Evolutionary conservation across 2,113 vertebrate genomes (phyloP).

Genomic region (Catharus bicknelli): DNA sequence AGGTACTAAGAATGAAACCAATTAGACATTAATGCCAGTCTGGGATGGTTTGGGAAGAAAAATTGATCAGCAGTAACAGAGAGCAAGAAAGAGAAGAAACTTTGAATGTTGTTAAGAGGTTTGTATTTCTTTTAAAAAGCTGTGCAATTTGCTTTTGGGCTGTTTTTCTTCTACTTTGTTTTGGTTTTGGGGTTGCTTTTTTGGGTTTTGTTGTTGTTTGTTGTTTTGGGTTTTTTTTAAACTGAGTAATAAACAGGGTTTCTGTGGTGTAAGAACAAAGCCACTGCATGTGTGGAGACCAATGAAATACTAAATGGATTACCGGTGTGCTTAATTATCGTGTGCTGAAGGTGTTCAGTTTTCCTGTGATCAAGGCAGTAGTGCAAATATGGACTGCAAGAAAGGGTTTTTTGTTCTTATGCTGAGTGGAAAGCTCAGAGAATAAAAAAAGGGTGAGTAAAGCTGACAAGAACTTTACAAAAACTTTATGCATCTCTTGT

Average conservation of each 20-base stretch:
- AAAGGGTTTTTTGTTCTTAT: background rate
- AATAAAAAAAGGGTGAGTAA: background rate
- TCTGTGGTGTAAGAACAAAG: conserved; percentile 37
- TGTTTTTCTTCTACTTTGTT: background rate
- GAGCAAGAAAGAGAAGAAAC: background rate
- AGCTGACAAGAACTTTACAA: background rate
- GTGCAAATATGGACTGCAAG: background rate
- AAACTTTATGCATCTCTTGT: background rate
- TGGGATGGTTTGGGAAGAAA: background rate
- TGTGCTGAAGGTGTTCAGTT: conserved; percentile 12
- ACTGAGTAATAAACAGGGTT: background rate
- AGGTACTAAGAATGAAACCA: background rate
- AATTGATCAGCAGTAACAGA: background rate
- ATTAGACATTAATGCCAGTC: background rate
- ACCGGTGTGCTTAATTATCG: background rate
- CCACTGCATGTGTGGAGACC: background rate
- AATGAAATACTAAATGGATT: conserved; percentile 33
- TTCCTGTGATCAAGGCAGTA: background rate
- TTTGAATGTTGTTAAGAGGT: background rate
- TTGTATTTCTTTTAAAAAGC: background rate
- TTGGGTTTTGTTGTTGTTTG: background rate
- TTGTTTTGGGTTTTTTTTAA: background rate
- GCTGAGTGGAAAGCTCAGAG: background rate
- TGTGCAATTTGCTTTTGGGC: background rate
- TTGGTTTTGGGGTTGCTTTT: background rate